These are phyloP conservation scores for Penelope pileata DNA, from an alignment of 2,113 vertebrate species.

Conservation along the genomic window DNA sequence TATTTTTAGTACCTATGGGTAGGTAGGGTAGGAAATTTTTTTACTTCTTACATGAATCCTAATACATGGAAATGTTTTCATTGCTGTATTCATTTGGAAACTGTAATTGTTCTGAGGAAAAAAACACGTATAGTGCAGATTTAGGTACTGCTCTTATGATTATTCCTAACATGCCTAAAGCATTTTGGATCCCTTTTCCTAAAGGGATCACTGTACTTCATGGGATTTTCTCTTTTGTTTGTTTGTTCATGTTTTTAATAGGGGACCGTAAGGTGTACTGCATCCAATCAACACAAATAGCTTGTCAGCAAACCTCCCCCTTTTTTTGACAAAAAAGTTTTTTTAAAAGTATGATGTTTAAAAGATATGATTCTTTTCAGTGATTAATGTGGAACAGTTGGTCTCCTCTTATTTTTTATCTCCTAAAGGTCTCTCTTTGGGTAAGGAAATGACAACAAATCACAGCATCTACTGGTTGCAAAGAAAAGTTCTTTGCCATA, in stretches of 20 bases:
- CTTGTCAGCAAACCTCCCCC: not conserved
- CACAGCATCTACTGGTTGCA: not conserved
- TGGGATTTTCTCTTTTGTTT: not conserved
- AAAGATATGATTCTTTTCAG: not conserved
- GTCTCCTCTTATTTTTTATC: not conserved
- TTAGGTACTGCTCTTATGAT: not conserved
- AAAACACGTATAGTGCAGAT: not conserved
- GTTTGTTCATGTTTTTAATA: not conserved
- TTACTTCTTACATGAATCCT: not conserved
- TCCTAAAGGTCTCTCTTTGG: not conserved
- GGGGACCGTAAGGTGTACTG: not conserved
- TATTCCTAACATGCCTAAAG: not conserved
- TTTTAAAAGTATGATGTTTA: not conserved
- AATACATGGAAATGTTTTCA: not conserved
- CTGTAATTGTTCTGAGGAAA: not conserved
- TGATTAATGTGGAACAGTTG: not conserved
- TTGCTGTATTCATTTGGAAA: not conserved
- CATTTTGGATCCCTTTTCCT: not conserved
- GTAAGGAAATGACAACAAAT: not conserved
- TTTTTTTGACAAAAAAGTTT: not conserved
- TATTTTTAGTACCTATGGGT: not conserved
- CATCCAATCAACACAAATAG: not conserved
- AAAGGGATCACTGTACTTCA: not conserved
- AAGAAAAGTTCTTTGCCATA: not conserved
- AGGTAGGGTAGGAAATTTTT: not conserved